phyloP scores from a whole-genome alignment of 2,113 vertebrate genomes.

The Limanda limanda region DNA sequence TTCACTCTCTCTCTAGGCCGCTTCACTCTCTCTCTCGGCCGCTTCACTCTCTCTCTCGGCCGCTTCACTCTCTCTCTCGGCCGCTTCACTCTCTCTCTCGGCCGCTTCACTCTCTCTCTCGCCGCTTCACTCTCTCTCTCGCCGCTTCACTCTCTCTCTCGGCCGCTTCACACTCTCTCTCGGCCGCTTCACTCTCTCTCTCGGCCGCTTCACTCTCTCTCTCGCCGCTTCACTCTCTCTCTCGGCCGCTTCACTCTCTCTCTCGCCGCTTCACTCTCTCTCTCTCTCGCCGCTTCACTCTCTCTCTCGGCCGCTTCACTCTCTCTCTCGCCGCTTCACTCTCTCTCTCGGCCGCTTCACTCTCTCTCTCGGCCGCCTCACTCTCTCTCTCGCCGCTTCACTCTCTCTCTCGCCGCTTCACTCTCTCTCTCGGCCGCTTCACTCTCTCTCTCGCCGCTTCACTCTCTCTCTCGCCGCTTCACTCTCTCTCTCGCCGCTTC shows the following conservation, averaged over 20 bases:
- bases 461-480: conserved; percentile 70
- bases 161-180: too few relatives aligned
- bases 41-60: too few relatives aligned
- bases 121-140: too few relatives aligned
- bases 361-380: conserved; percentile 71
- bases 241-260: too few relatives aligned
- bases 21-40: conserved; percentile 69
- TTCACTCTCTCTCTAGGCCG: conserved; percentile 52
- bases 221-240: conserved; percentile 62
- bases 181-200: conserved; percentile 63
- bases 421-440: conserved; percentile 71
- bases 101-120: conserved; percentile 67
- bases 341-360: conserved; percentile 57
- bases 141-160: conserved; percentile 66
- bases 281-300: too few relatives aligned
- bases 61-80: conserved; percentile 68
- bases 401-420: conserved; percentile 61
- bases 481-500: conserved; percentile 55
- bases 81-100: too few relatives aligned
- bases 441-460: conserved; percentile 55
- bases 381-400: conserved; percentile 55
- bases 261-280: conserved; percentile 61
- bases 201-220: too few relatives aligned
- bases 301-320: conserved; percentile 57
- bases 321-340: conserved; percentile 72